Base-by-base conservation (phyloP, 1,140 invertebrate species). In the Zaprionus ghesquierei region DNA sequence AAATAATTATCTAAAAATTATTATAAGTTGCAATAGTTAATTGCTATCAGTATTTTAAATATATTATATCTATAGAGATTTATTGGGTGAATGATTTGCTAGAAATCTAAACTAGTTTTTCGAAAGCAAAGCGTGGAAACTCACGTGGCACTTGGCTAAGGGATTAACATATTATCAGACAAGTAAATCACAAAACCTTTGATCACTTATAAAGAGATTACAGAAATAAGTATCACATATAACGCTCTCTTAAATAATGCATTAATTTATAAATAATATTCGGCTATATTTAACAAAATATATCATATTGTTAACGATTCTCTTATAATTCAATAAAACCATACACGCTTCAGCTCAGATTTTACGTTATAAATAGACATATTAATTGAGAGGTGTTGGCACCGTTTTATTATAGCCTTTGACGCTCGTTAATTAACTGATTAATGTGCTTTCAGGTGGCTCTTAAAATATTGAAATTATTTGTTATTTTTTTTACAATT, bases 401-500 rank as follows among this genome's bases (percentile, higher is more conserved):
- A 53, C 13, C 33, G 18, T 29, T 31, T 38, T 41, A 38, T 49
- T 61, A 23, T 44, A 44, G 33, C 3, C 8, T 31, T 35, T 20
- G 1, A 12, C 0, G 10, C 13, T 61, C 25, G 29, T 69, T 58
- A 33, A 49, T 66, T 51, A 54, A 25, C 20, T 31, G 23, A 44
- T 64, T 59, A 29, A 59, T 27, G 25, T 29, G 25, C 15, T 68
- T 50, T 27, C 13, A 53, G 44, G 35, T 46, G 8, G 31, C 27
- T 22, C 20, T 54, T 68, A 41, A 46, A 69, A 53, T 31, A 22
- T 68, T 68, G 18, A 54, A 25, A 54, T n/a, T 8, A 9, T 31
- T 31, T 4, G 27, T 38, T 20, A n/a, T 41, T 27, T 53, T 61
- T 61, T 46, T 49, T 22, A 58, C 58, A 33, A 56, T 58, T 60